Conservation (phyloP, 1,140 invertebrate genomes). For the Mamestra configurata region DNA sequence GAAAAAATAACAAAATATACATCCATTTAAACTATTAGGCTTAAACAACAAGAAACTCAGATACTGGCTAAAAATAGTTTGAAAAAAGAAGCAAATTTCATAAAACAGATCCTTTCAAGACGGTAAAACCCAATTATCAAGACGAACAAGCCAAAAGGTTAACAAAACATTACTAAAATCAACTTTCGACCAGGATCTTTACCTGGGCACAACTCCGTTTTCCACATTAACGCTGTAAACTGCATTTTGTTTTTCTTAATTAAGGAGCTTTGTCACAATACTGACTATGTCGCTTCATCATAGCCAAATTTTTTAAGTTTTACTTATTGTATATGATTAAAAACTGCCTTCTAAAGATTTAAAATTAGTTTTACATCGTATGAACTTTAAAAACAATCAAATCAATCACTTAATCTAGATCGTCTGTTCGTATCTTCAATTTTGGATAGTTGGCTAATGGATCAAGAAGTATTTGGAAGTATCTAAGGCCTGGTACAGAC, state of each 20-base stretch:
- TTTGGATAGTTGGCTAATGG: neutral
- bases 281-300: too few species aligned
- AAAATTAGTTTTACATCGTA: neutral
- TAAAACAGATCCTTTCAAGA: neutral
- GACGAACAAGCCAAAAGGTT: neutral
- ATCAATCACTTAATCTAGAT: slow-evolving; percentile 23
- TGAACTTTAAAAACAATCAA: neutral
- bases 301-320: too few species aligned
- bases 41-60: neutral
- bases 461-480: neutral
- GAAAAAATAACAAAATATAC: too few species aligned
- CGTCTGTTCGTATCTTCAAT: neutral
- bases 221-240: slow-evolving; percentile 2
- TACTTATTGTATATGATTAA: too few species aligned
- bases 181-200: slow-evolving; percentile 22
- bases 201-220: neutral
- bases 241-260: too few species aligned
- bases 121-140: slow-evolving; percentile 14
- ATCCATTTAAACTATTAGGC: too few species aligned
- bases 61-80: neutral
- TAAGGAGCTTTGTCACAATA: too few species aligned
- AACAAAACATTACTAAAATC: neutral
- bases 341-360: neutral
- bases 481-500: neutral
- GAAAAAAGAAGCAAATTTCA: neutral